These are phyloP conservation scores for Venustaconcha ellipsiformis DNA, from an alignment of 1,140 invertebrate genomes.

Conservation along the genomic window DNA sequence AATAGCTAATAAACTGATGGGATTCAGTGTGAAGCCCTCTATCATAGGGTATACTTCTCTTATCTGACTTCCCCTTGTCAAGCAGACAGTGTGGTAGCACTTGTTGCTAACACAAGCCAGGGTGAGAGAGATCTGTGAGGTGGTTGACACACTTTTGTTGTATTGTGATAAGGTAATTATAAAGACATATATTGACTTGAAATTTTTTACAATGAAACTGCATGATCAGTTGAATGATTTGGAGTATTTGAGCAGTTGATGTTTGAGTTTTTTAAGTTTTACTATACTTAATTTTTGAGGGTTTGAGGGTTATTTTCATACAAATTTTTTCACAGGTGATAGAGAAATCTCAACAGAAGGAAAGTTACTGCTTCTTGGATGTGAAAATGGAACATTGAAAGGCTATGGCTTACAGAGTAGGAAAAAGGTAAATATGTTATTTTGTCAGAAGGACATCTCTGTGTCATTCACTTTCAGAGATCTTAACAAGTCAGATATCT, in stretches of 20 bases:
- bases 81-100: no score
- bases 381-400: slow-evolving; percentile 75
- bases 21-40: no score
- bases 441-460: no score
- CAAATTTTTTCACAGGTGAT: slow-evolving; percentile 65
- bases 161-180: no score
- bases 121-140: no score
- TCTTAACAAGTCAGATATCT: background rate
- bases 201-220: background rate
- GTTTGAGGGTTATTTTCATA: background rate
- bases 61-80: no score
- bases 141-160: no score
- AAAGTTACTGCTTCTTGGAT: slow-evolving; percentile 76
- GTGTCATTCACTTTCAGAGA: background rate
- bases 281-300: background rate
- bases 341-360: slow-evolving; percentile 77
- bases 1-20: no score
- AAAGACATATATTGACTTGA: no score
- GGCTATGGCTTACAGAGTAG: slow-evolving; percentile 74
- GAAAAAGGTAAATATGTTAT: slow-evolving; percentile 61
- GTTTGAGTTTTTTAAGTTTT: background rate
- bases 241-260: background rate
- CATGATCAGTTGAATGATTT: background rate
- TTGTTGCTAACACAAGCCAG: no score
- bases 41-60: no score